These are phyloP conservation scores for Todus mexicanus DNA, from an alignment of 2,797 vertebrate species.

Conservation along the genomic window DNA sequence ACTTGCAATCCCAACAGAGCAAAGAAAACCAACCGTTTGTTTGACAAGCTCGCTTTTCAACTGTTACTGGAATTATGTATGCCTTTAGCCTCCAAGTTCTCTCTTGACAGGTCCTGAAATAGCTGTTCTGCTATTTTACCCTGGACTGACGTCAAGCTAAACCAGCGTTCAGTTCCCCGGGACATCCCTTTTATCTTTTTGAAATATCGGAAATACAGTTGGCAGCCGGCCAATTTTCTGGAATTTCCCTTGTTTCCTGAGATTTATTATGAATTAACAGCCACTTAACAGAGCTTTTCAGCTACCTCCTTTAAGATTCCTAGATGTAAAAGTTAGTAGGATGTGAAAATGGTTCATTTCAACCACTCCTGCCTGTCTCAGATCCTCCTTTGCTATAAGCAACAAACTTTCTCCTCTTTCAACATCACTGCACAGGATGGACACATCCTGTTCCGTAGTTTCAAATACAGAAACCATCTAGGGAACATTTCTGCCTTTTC, in stretches of 20 bases:
- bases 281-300: background rate
- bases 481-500: background rate
- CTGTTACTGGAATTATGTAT: background rate
- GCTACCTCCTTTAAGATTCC: conserved; percentile 18
- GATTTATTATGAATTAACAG: conserved; percentile 35
- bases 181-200: conserved; percentile 45
- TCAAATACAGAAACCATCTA: background rate
- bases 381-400: background rate
- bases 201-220: conserved; percentile 40
- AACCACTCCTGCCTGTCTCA: background rate
- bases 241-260: conserved; percentile 42
- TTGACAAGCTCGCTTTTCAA: background rate
- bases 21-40: background rate
- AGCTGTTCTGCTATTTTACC: conserved; percentile 18
- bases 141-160: conserved; percentile 24
- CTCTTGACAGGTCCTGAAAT: conserved; percentile 34
- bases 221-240: conserved; percentile 26
- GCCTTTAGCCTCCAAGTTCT: conserved; percentile 10
- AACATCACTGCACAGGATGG: background rate
- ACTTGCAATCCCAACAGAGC: background rate
- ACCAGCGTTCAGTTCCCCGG: background rate
- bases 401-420: conserved; percentile 11
- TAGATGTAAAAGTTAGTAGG: background rate
- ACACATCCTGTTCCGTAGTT: background rate
- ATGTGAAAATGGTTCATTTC: conserved; percentile 15